phyloP scores from a whole-genome alignment of 2,113 vertebrate genomes.

The Perognathus longimembris region DNA sequence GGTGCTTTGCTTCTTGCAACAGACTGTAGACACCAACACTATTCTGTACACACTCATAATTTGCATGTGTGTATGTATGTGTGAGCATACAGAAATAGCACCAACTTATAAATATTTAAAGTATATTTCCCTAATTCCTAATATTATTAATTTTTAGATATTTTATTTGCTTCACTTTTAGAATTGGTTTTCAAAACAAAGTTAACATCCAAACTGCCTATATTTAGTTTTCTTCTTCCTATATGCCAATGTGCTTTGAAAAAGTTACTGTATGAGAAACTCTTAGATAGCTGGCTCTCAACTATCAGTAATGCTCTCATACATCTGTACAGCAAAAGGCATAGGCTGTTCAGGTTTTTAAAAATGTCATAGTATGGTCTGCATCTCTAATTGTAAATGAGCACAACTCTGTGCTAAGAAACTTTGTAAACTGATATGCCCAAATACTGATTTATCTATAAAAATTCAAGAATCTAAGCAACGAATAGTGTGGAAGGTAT shows the following conservation, averaged over 20 bases:
- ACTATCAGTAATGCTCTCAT: background rate
- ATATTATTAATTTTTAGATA: slow-evolving; percentile 37
- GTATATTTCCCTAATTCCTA: slow-evolving; percentile 3
- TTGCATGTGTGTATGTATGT: background rate
- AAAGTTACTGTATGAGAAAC: slow-evolving; percentile 5
- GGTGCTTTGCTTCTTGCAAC: background rate
- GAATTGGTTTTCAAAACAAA: slow-evolving; percentile 40
- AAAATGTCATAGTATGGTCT: slow-evolving; percentile 3
- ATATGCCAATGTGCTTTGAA: background rate
- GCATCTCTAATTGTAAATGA: slow-evolving; percentile 46
- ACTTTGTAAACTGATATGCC: slow-evolving; percentile 19
- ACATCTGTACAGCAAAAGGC: background rate
- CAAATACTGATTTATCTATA: slow-evolving; percentile 42
- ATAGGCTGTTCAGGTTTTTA: background rate
- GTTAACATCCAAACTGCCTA: background rate
- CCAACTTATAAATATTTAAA: background rate
- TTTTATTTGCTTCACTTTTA: slow-evolving; percentile 30
- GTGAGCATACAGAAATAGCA: slow-evolving; percentile 10
- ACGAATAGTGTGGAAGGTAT: background rate
- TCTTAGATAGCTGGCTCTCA: background rate
- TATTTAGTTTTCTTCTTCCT: slow-evolving; percentile 22
- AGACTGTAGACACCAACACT: background rate
- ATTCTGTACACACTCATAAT: background rate
- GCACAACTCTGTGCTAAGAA: slow-evolving; percentile 13
- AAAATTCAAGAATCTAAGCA: slow-evolving; percentile 53